Conservation (phyloP, 2,888 invertebrate genomes). For the Aleiodes testaceus region DNA sequence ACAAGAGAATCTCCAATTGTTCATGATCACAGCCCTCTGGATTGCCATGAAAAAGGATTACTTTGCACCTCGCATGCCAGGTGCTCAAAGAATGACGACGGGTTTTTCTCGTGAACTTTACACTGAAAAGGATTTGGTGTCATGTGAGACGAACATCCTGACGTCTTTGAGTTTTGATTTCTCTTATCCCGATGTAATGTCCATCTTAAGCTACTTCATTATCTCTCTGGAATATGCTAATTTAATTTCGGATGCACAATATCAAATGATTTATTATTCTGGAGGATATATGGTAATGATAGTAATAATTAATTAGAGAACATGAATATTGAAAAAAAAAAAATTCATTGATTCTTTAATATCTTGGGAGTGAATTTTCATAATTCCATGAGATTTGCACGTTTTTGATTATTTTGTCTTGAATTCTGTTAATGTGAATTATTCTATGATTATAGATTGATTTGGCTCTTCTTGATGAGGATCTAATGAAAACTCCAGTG, state of each 20-base stretch:
- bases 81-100: slow-evolving; percentile 1
- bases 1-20: neutral
- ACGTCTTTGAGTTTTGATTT: neutral
- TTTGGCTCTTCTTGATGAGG: slow-evolving; percentile 17
- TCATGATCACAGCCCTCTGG: neutral
- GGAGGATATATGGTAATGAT: slow-evolving; percentile 19
- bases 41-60: slow-evolving; percentile 11
- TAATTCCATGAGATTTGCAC: neutral
- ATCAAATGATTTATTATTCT: slow-evolving; percentile 1
- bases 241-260: neutral
- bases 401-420: neutral
- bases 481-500: neutral
- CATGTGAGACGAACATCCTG: neutral
- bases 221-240: neutral
- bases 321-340: neutral
- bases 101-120: neutral
- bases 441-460: neutral
- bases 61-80: neutral
- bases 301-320: no score
- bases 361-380: no score
- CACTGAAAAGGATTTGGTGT: neutral
- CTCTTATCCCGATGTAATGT: neutral
- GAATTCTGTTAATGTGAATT: neutral
- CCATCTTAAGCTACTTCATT: neutral
- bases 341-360: neutral